Conservation (phyloP, 2,888 invertebrate genomes). For the Polyommatus icarus region DNA sequence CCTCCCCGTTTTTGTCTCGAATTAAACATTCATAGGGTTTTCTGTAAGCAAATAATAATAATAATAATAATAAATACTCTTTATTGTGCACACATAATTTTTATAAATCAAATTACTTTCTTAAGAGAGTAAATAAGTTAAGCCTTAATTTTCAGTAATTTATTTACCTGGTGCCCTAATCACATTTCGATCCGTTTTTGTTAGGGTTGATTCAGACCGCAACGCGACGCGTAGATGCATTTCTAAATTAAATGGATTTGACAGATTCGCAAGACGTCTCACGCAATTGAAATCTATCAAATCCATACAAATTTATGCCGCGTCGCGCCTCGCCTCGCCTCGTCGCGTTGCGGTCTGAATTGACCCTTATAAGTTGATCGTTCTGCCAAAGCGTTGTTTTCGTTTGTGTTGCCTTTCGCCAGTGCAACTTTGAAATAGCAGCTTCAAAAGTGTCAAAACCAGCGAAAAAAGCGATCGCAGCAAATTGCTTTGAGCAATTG, state of each 20-base stretch:
- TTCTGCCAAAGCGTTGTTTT: neutral
- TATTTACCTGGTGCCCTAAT: neutral
- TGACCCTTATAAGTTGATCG: neutral
- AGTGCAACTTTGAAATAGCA: neutral
- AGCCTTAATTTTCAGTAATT: neutral
- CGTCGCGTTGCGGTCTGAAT: no score
- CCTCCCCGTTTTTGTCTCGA: constrained; percentile 1
- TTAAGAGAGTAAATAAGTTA: neutral
- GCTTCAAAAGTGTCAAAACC: neutral
- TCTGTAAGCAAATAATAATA: constrained; percentile 6
- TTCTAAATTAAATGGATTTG: no score
- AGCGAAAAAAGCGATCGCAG: neutral
- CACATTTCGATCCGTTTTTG: neutral
- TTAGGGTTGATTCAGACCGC: no score
- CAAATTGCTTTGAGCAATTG: neutral
- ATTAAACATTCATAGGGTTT: constrained; percentile 16
- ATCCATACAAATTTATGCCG: no score
- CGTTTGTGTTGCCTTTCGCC: neutral
- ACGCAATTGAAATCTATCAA: no score
- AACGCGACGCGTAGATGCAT: no score
- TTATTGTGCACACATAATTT: no score
- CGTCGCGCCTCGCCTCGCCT: no score
- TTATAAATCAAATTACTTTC: no score
- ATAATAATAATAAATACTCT: no score
- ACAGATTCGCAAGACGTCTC: no score